Evolutionary conservation across 2,113 vertebrate genomes (phyloP), one percentile per base, ranked within the genome.

Genomic region (Jacana jacana): DNA sequence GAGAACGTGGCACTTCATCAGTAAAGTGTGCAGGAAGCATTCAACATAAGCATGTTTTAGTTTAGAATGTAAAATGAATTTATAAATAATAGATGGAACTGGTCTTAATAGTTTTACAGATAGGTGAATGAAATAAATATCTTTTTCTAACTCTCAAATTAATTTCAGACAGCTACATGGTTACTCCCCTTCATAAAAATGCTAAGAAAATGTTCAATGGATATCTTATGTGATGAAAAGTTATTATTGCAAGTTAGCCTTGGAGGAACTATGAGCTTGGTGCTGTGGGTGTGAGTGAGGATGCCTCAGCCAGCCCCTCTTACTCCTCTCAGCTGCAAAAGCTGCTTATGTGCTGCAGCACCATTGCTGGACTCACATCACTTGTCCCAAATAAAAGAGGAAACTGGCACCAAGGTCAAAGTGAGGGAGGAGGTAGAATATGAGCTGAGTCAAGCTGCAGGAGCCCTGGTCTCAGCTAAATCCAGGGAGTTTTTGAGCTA

Each of bases 61-160:
- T 90, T 90, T 65, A 25, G 95, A 84, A 88, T 79, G 76, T 65
- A 84, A 81, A 93, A 88, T 84, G 37, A 55, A 68, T 90, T 78
- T 68, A 42, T 71, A 75, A 88, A 69, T 90, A 79, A 65, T 79
- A 57, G 60, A 80, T 83, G 82, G 55, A 58, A 49, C 30, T 33
- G 35, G 52, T 90, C 9, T 52, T 78, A 87, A 60, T 77, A 25
- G 39, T 86, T 96, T 86, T 75, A 58, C 27, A 81, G 86, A 46
- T 9, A 78, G 76, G 90, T 78, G 11, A 90, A 93, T 61, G 44
- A 46, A 72, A 33, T 24, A 10, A 44, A 8, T 89, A 40, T 65
- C 58, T 65, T 75, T 86, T 71, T 9, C 65, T 51, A 86, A 60
- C 52, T 64, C 64, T 72, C 52, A 55, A 58, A 71, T 94, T 66